Evolutionary conservation across 2,797 vertebrate genomes (phyloP).

Genomic region (Sebastes itinus): DNA sequence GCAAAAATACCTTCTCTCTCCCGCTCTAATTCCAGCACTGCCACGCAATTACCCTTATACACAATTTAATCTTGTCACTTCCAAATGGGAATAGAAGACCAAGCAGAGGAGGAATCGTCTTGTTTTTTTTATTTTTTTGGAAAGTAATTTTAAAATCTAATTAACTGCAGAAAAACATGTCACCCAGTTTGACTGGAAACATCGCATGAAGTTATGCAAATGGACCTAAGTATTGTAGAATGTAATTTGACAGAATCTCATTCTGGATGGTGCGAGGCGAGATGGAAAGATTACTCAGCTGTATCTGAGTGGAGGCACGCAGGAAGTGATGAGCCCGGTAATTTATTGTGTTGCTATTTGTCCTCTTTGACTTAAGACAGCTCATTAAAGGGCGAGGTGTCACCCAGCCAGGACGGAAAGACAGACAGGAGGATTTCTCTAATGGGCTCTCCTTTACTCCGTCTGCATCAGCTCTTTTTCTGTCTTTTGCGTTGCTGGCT

Average conservation of each 20-base stretch:
- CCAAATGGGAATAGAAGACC: conserved; percentile 64
- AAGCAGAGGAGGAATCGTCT: conserved; percentile 36
- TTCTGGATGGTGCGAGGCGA: conserved; percentile 56
- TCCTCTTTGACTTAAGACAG: conserved; percentile 73
- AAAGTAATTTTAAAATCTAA: conserved; percentile 75
- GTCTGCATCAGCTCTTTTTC: conserved; percentile 70
- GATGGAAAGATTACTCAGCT: conserved; percentile 72
- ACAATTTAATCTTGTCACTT: conserved; percentile 72
- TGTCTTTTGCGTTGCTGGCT: conserved; percentile 52
- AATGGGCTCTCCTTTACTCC: conserved; percentile 51
- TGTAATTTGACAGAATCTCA: conserved; percentile 73
- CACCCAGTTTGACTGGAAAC: conserved; percentile 57
- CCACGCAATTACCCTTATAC: conserved; percentile 66
- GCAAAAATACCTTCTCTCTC: conserved; percentile 63
- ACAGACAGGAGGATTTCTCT: conserved; percentile 55
- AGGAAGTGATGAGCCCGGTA: conserved; percentile 67
- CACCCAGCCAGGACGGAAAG: conserved; percentile 56
- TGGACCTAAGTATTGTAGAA: conserved; percentile 36
- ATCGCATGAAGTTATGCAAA: conserved; percentile 71
- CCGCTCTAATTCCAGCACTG: conserved; percentile 54
- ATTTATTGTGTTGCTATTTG: conserved; percentile 76
- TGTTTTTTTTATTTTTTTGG: conserved; percentile 22
- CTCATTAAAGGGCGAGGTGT: conserved; percentile 74
- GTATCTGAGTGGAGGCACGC: conserved; percentile 63
- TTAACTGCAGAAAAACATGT: conserved; percentile 73